phyloP scores from a whole-genome alignment of 2,888 invertebrate species.

The Panzeria rudis region DNA sequence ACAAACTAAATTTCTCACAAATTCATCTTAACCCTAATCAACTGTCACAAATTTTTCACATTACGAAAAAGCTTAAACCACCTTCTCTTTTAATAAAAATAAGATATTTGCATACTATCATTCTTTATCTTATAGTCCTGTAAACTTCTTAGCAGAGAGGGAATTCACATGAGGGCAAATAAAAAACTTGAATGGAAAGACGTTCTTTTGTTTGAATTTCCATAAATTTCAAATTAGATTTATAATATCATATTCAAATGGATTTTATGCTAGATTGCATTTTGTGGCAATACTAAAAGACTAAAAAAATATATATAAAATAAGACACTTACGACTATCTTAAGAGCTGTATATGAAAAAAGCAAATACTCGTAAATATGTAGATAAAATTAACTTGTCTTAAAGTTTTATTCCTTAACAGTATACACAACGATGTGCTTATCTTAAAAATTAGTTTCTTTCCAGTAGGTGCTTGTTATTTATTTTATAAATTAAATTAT shows the following conservation, averaged over 20 bases:
- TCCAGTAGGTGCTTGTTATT: constrained; percentile 37
- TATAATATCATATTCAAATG: constrained; percentile 69
- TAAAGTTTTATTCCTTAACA: constrained; percentile 25
- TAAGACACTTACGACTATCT: not conserved
- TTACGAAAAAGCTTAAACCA: constrained; percentile 25
- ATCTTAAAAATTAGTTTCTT: constrained; percentile 43
- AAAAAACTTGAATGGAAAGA: constrained; percentile 27
- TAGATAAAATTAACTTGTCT: constrained; percentile 32
- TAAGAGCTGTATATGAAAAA: not conserved
- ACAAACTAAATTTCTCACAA: not conserved
- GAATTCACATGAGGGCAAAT: constrained; percentile 8
- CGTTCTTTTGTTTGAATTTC: constrained; percentile 68
- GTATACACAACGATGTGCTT: constrained; percentile 19
- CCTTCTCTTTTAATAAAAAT: constrained; percentile 35
- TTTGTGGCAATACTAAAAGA: constrained; percentile 43
- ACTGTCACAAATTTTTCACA: not conserved
- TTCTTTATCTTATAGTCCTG: constrained; percentile 20
- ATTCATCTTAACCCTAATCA: not conserved
- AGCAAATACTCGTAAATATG: not conserved
- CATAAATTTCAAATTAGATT: constrained; percentile 73
- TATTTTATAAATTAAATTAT: constrained; percentile 59
- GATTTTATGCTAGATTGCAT: constrained; percentile 68
- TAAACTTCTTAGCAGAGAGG: constrained; percentile 1
- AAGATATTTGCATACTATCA: constrained; percentile 31
- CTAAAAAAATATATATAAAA: not conserved